phyloP scores from a whole-genome alignment of 2,888 invertebrate genomes.

The Automeris io region DNA sequence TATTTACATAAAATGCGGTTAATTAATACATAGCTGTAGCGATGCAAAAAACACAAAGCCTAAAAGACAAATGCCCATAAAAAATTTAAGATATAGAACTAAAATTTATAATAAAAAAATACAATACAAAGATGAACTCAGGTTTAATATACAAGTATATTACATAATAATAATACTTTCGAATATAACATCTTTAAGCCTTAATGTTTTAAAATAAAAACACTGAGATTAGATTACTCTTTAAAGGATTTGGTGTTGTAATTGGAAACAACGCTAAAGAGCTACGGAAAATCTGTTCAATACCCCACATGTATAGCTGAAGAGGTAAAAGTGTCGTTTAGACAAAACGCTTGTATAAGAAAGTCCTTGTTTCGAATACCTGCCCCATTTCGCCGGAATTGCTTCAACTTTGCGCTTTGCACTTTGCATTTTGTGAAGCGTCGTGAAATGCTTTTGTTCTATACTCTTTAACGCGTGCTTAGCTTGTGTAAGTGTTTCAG shows the following conservation, averaged over 20 bases:
- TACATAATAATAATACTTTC: too few species aligned
- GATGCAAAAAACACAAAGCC: too few species aligned
- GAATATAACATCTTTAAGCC: too few species aligned
- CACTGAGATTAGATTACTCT: too few species aligned
- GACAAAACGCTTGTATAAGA: slow-evolving; percentile 22
- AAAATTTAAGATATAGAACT: too few species aligned
- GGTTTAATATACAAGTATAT: too few species aligned
- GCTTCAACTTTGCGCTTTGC: slow-evolving; percentile 26
- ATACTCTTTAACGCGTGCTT: slow-evolving; percentile 20
- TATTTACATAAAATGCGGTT: too few species aligned
- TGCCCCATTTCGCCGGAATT: slow-evolving; percentile 25
- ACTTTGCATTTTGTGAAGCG: slow-evolving; percentile 24
- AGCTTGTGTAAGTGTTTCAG: slow-evolving; percentile 3
- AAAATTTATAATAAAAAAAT: too few species aligned
- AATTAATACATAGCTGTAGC: too few species aligned
- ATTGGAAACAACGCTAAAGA: background rate
- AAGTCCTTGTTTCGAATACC: slow-evolving; percentile 29
- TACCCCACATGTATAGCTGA: slow-evolving; percentile 13
- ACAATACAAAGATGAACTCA: too few species aligned
- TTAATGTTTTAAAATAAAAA: too few species aligned
- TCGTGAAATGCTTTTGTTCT: slow-evolving; percentile 23
- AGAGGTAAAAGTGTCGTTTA: slow-evolving; percentile 13
- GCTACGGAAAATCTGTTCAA: slow-evolving; percentile 19
- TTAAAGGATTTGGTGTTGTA: background rate
- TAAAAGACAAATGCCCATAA: too few species aligned